These are phyloP conservation scores for Thymelicus sylvestris DNA, from an alignment of 2,888 invertebrate species.

Conservation along the genomic window DNA sequence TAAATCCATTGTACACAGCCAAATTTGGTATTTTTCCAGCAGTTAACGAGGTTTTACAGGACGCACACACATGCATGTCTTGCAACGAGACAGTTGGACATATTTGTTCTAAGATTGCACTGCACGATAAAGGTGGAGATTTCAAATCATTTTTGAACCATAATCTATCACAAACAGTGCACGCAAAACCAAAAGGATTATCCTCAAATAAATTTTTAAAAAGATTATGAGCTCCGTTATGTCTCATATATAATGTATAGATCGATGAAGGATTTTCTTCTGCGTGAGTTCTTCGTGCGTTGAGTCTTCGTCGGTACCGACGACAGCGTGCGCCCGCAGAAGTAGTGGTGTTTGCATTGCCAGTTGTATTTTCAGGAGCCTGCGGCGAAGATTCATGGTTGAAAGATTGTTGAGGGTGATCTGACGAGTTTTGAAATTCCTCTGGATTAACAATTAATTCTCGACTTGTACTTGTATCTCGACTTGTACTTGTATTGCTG, in stretches of 20 bases:
- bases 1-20: conserved; percentile 31
- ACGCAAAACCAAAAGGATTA: conserved; percentile 43
- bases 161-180: conserved; percentile 43
- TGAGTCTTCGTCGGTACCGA: conserved; percentile 39
- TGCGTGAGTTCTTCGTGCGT: conserved; percentile 35
- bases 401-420: too few relatives aligned
- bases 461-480: conserved; percentile 21
- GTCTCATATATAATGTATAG: conserved; percentile 39
- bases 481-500: conserved; percentile 2
- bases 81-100: conserved; percentile 29
- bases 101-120: conserved; percentile 27
- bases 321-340: conserved; percentile 28
- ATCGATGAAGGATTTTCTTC: conserved; percentile 35
- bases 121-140: conserved; percentile 25
- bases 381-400: too few relatives aligned
- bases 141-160: conserved; percentile 45
- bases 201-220: conserved; percentile 40
- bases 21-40: conserved; percentile 34
- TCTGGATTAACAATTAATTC: conserved; percentile 39
- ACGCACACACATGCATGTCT: conserved; percentile 32
- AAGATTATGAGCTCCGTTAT: conserved; percentile 39
- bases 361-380: too few relatives aligned
- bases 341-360: conserved; percentile 23
- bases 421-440: too few relatives aligned
- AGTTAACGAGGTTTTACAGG: conserved; percentile 38